Conservation (phyloP, 2,113 vertebrate species). For the Drymodes brunneopygia region DNA sequence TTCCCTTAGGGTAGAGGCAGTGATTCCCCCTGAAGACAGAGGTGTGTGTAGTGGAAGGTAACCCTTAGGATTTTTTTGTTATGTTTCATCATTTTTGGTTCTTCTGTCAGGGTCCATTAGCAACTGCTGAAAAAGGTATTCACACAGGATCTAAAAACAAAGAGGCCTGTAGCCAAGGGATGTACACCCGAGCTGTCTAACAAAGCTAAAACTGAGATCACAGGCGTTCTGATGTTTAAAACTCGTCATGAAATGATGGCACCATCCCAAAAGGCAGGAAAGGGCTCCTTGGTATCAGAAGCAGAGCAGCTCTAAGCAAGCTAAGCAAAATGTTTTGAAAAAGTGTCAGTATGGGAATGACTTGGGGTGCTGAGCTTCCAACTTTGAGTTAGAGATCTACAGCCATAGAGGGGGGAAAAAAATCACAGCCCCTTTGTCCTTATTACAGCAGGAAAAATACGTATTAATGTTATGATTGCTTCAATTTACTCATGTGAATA, state of each 20-base stretch:
- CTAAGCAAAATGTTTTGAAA: background rate
- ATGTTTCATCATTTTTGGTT: constrained; percentile 47
- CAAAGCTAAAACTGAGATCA: constrained; percentile 51
- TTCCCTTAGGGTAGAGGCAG: constrained; percentile 40
- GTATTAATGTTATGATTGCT: background rate
- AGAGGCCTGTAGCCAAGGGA: constrained; percentile 31
- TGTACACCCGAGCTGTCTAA: background rate
- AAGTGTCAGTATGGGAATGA: background rate
- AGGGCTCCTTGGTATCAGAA: constrained; percentile 24
- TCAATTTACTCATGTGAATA: constrained; percentile 38
- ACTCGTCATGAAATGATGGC: constrained; percentile 14
- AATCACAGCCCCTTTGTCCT: background rate
- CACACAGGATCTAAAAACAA: constrained; percentile 46
- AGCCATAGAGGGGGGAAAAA: background rate
- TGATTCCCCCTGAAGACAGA: constrained; percentile 20
- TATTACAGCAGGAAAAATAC: background rate
- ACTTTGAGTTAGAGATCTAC: background rate
- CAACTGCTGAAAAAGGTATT: constrained; percentile 7
- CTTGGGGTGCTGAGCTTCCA: background rate
- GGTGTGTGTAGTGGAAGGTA: constrained; percentile 8
- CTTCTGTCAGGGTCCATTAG: constrained; percentile 56
- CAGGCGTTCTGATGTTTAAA: constrained; percentile 49
- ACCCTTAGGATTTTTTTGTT: constrained; percentile 59
- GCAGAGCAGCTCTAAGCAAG: background rate
- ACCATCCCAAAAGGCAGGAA: constrained; percentile 36